Conservation (phyloP, 2,888 invertebrate species). For the Epiperipatus broadwayi region DNA sequence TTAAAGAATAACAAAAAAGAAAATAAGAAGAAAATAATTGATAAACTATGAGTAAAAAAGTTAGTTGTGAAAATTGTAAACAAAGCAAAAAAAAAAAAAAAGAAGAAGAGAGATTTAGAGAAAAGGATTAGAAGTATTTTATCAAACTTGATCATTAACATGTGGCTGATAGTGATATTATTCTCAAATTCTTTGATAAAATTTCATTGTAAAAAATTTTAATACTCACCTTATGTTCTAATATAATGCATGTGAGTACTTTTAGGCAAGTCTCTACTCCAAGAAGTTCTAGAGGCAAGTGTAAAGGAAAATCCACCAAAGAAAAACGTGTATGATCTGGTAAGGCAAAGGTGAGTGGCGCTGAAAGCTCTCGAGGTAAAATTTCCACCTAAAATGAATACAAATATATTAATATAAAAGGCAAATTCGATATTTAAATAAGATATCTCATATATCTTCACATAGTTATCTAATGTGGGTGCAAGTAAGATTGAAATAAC, state of each 20-base stretch:
- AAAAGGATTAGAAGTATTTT: too few relatives aligned
- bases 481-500: too few relatives aligned
- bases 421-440: background rate
- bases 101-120: too few relatives aligned
- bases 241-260: constrained; percentile 79
- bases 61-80: too few relatives aligned
- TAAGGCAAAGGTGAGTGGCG: constrained; percentile 66
- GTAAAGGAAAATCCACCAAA: constrained; percentile 91
- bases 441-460: background rate
- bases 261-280: constrained; percentile 94
- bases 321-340: constrained; percentile 95
- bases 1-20: too few relatives aligned
- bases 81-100: too few relatives aligned
- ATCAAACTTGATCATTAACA: too few relatives aligned
- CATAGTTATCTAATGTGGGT: too few relatives aligned
- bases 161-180: too few relatives aligned
- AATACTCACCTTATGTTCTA: constrained; percentile 85
- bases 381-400: constrained; percentile 46
- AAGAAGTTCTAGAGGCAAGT: constrained; percentile 85
- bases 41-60: too few relatives aligned
- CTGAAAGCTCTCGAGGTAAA: constrained; percentile 61
- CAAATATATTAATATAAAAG: background rate
- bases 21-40: too few relatives aligned
- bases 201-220: background rate
- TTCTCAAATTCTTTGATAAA: background rate